These are phyloP conservation scores for Sarcophaga subvicina DNA, from an alignment of 2,888 invertebrate genomes.

Conservation along the genomic window DNA sequence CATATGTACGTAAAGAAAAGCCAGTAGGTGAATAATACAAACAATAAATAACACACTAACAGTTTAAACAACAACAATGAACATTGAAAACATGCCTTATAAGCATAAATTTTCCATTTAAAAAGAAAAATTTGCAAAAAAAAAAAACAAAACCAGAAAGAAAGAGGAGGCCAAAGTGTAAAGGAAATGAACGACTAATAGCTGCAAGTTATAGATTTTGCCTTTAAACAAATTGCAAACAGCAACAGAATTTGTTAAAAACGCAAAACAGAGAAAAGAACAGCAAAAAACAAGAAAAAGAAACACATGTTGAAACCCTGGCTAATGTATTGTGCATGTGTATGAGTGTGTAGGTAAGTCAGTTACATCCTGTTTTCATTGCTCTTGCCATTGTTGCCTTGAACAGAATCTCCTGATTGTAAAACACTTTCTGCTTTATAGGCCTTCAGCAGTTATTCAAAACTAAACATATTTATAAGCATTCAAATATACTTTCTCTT, in stretches of 20 bases:
- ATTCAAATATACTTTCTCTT: neutral
- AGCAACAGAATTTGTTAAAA: neutral
- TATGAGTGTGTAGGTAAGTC: too few relatives aligned
- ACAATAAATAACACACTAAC: conserved; percentile 57
- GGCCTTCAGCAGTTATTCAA: conserved; percentile 53
- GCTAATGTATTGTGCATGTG: neutral
- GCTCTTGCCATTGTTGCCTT: neutral
- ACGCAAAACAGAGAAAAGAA: too few relatives aligned
- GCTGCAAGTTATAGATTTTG: conserved; percentile 68
- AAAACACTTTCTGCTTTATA: conserved; percentile 47
- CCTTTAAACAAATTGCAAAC: conserved; percentile 57
- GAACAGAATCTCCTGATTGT: conserved; percentile 18
- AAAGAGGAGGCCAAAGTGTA: neutral
- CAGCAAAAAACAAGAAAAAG: conserved; percentile 5
- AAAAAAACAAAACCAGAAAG: conserved; percentile 17
- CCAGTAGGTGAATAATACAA: conserved; percentile 3
- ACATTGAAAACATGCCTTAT: conserved; percentile 49
- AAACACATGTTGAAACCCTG: conserved; percentile 39
- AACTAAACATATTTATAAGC: conserved; percentile 43
- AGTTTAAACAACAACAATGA: neutral
- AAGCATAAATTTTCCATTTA: conserved; percentile 65
- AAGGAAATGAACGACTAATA: conserved; percentile 44
- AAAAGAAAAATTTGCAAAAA: neutral
- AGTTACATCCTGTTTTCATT: conserved; percentile 45
- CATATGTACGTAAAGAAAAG: neutral